Percentiles rank a stretch among this genome's conserved stretches.
Conservation (phyloP, 1,140 invertebrate genomes). For the Drosophila kohkoa region DNA sequence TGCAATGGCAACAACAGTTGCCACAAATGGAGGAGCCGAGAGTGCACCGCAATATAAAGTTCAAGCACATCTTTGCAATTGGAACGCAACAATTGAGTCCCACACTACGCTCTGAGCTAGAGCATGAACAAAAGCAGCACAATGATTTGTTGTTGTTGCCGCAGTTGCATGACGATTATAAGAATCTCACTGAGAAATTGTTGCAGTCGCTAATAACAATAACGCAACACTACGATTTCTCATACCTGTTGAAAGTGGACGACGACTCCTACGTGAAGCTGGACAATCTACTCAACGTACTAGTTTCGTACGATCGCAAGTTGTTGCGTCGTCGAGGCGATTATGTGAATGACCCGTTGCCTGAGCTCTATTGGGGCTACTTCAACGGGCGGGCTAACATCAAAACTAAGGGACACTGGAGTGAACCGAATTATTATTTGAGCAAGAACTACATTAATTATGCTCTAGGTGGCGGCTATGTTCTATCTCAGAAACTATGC, state of each 20-base stretch:
- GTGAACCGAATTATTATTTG: conserved; percentile 93
- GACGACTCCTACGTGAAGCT: conserved; percentile 93
- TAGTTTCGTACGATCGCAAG: conserved; percentile 78
- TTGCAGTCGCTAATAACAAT: conserved; percentile 86
- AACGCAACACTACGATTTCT: conserved; percentile 87
- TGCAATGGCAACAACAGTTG: conserved; percentile 53
- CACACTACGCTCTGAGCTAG: conserved; percentile 85
- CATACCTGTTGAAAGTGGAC: conserved; percentile 93
- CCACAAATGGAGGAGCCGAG: conserved; percentile 3
- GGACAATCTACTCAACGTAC: conserved; percentile 84
- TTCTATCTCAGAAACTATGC: conserved; percentile 93
- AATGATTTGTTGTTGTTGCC: conserved; percentile 89
- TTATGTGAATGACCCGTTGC: conserved; percentile 54
- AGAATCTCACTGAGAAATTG: conserved; percentile 90
- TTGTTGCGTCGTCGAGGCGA: conserved; percentile 51
- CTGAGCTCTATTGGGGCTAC: conserved; percentile 95
- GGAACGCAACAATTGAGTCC: conserved; percentile 87
- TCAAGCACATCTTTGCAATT: conserved; percentile 90
- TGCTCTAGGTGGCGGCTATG: conserved; percentile 97
- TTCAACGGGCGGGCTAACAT: conserved; percentile 95
- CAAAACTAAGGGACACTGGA: conserved; percentile 93
- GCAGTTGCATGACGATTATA: conserved; percentile 89
- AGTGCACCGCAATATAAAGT: conserved; percentile 55
- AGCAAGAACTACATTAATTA: conserved; percentile 98
- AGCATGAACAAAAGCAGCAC: conserved; percentile 88